phyloP scores from a whole-genome alignment of 2,888 invertebrate species.

The Pachymerium ferrugineum region DNA sequence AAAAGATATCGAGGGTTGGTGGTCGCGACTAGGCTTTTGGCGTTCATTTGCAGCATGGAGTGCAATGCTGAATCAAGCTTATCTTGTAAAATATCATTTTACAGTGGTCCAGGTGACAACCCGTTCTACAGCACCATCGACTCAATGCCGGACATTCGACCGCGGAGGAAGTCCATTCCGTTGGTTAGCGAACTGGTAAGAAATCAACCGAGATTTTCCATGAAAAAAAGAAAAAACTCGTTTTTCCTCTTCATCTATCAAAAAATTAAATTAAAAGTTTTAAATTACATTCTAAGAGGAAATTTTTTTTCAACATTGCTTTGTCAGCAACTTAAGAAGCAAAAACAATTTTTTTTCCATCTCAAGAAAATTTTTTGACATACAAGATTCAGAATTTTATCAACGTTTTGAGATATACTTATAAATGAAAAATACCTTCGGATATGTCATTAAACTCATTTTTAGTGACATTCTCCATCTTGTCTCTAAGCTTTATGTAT shows the following conservation, averaged over 20 bases:
- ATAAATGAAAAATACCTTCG: neutral
- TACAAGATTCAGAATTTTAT: neutral
- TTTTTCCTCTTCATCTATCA: neutral
- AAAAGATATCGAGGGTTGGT: neutral
- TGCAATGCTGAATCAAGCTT: neutral
- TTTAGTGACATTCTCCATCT: neutral
- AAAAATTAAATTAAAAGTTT: neutral
- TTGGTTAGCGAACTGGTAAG: conserved; percentile 98
- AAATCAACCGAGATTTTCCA: neutral
- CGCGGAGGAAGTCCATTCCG: conserved; percentile 93
- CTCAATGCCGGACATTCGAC: conserved; percentile 98
- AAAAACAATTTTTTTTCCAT: neutral
- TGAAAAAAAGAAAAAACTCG: neutral
- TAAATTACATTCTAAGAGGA: neutral
- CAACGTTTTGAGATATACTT: neutral
- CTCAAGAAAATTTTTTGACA: neutral
- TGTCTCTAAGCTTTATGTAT: neutral
- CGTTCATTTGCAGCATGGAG: neutral
- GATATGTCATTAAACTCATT: neutral
- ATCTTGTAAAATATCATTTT: conserved; percentile 29
- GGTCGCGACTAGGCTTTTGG: neutral
- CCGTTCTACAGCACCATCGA: conserved; percentile 99
- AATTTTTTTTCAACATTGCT: neutral
- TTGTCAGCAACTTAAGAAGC: neutral
- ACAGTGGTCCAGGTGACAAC: conserved; percentile 86